Conservation (phyloP, 2,888 invertebrate genomes). For the Hyposoter didymator region DNA sequence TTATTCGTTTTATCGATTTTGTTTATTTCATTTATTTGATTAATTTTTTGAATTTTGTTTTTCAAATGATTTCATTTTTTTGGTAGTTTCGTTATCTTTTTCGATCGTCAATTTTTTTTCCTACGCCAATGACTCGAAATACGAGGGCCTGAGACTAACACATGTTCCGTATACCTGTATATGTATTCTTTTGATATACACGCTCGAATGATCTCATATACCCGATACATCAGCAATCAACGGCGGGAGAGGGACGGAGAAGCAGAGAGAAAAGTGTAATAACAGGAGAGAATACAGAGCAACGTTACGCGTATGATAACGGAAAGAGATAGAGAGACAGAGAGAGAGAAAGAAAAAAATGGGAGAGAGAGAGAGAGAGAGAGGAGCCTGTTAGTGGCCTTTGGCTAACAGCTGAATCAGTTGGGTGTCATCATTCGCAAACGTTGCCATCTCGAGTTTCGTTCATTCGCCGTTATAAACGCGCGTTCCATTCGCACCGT, state of each 20-base stretch:
- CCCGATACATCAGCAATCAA: slow-evolving; percentile 21
- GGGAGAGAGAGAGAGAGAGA: slow-evolving; percentile 64
- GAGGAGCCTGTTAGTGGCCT: slow-evolving; percentile 77
- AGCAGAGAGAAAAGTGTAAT: slow-evolving; percentile 18
- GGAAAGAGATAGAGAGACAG: slow-evolving; percentile 33
- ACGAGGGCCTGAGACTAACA: slow-evolving; percentile 15
- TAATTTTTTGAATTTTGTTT: no score
- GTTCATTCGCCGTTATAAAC: slow-evolving; percentile 26
- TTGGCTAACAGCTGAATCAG: slow-evolving; percentile 77
- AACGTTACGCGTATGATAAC: slow-evolving; percentile 15
- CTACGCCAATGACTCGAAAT: slow-evolving; percentile 25
- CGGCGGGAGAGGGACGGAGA: slow-evolving; percentile 21
- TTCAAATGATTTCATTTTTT: slow-evolving; percentile 14
- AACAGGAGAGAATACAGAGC: slow-evolving; percentile 28
- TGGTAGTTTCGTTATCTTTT: neutral
- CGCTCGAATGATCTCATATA: slow-evolving; percentile 52
- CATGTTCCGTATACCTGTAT: slow-evolving; percentile 35
- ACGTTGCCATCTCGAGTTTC: slow-evolving; percentile 56
- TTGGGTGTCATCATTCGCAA: slow-evolving; percentile 75
- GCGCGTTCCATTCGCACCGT: slow-evolving; percentile 7
- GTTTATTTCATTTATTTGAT: neutral
- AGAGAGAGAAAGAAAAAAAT: neutral
- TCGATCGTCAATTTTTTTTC: neutral
- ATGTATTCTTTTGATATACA: slow-evolving; percentile 49
- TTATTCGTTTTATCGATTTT: neutral